These are phyloP conservation scores for Lanistes nyassanus DNA, from an alignment of 1,140 invertebrate genomes.

Conservation along the genomic window DNA sequence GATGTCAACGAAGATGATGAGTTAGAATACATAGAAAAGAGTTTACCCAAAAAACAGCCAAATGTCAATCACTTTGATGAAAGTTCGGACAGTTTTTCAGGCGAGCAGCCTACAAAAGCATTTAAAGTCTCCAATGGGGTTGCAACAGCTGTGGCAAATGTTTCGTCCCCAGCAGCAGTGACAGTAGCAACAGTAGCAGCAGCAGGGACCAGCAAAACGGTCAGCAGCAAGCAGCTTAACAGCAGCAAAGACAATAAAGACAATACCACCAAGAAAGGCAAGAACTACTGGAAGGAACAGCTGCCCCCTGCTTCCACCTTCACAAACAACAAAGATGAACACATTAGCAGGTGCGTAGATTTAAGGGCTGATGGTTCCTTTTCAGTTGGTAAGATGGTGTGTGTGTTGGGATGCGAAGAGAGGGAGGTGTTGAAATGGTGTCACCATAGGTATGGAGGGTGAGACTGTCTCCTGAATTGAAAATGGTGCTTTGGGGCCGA, in stretches of 20 bases:
- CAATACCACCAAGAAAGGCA: slow-evolving; percentile 56
- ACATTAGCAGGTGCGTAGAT: slow-evolving; percentile 49
- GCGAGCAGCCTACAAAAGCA: slow-evolving; percentile 58
- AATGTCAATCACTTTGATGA: slow-evolving; percentile 65
- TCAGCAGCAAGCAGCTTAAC: slow-evolving; percentile 56
- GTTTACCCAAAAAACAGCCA: slow-evolving; percentile 51
- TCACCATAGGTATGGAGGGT: too few species aligned
- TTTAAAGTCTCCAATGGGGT: slow-evolving; percentile 50
- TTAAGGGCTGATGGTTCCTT: too few species aligned
- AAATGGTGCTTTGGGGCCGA: too few species aligned
- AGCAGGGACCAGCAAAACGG: slow-evolving; percentile 25
- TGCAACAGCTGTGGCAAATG: slow-evolving; percentile 21
- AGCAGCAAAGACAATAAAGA: slow-evolving; percentile 62
- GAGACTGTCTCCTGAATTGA: too few species aligned
- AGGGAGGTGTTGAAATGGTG: too few species aligned
- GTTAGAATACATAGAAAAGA: slow-evolving; percentile 62
- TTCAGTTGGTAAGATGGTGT: too few species aligned
- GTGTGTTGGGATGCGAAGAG: too few species aligned
- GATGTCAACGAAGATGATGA: slow-evolving; percentile 60
- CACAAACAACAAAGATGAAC: slow-evolving; percentile 63
- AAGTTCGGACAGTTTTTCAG: slow-evolving; percentile 54
- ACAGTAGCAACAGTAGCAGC: slow-evolving; percentile 16
- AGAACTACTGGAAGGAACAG: slow-evolving; percentile 59
- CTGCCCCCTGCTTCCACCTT: slow-evolving; percentile 49
- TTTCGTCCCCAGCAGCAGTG: slow-evolving; percentile 22